Base-by-base conservation (phyloP, 2,797 vertebrate species). In the Ctenosaura bakeri region DNA sequence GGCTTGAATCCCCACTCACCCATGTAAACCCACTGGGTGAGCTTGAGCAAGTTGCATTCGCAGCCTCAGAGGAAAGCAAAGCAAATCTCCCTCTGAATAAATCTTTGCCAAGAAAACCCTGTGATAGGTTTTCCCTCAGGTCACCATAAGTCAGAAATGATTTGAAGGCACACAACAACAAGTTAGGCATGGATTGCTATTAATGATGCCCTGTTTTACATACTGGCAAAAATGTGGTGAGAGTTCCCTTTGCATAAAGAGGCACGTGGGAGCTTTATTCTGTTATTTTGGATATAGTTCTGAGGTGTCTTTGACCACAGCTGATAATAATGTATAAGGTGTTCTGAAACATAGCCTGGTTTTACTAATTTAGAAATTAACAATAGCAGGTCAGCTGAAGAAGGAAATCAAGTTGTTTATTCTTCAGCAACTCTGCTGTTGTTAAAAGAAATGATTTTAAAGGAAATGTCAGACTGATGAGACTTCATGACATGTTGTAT, bases 311-410 rank as follows among this genome's bases (percentile, higher is more conserved):
- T 22, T 90, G 64, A 83, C 85, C 46, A 62, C 76, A 73, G 32
- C 26, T 94, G 95, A 91, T 92, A 93, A 91, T 95, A 95, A 93
- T 93, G 92, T 93, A 59, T 90, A 92, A 91, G 89, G 94, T 91
- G 88, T 92, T 94, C 93, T 93, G 95, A 94, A 89, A 59, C 73
- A 91, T 88, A 91, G 94, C 5, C 0, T 84, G 29, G 77, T 86
- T 69, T 90, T 88, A 91, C 77, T 90, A 92, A 90, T 94, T 94
- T 90, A 88, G 79, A 92, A 85, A 89, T 88, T 79, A 85, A 94
- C 80, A 90, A 94, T 81, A 79, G 90, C 83, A 16, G 88, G 90
- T 77, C 35, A 95, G 92, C 86, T 90, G 94, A 93, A 96, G 92
- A 92, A 95, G 88, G 93, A 96, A 93, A 90, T 91, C 73, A 86